Percentiles rank a stretch among this genome's conserved stretches.
These are phyloP conservation scores for Zaprionus taronus DNA, from an alignment of 1,140 invertebrate genomes.

Conservation along the genomic window DNA sequence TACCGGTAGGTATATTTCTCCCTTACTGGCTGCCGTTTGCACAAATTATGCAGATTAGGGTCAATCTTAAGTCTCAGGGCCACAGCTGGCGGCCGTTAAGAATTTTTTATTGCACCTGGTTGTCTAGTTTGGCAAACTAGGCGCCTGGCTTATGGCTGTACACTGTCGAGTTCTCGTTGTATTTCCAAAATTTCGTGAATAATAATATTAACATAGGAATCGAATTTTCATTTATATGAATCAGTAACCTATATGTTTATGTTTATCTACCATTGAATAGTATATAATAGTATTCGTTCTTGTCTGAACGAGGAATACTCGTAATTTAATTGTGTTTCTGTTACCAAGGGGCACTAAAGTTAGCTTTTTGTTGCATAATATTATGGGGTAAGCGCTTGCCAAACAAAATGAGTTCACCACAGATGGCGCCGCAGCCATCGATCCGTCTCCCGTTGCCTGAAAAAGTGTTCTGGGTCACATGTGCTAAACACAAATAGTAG, in stretches of 20 bases:
- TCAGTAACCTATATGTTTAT: not conserved
- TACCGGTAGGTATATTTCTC: conserved; percentile 16
- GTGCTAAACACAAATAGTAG: conserved; percentile 56
- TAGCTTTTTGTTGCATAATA: conserved; percentile 29
- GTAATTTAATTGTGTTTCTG: conserved; percentile 71
- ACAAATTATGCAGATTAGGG: conserved; percentile 81
- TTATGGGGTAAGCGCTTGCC: conserved; percentile 23
- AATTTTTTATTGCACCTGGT: conserved; percentile 44
- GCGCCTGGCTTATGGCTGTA: too few relatives aligned
- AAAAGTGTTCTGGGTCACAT: conserved; percentile 63
- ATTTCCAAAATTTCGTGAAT: conserved; percentile 2
- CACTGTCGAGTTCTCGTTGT: not conserved
- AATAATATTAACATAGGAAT: conserved; percentile 71
- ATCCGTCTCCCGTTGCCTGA: conserved; percentile 11
- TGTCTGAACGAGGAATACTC: not conserved
- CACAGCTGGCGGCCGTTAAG: conserved; percentile 62
- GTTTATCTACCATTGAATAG: not conserved
- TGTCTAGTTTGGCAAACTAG: conserved; percentile 29
- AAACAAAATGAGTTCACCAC: conserved; percentile 64
- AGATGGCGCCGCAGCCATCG: conserved; percentile 23
- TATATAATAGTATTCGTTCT: not conserved
- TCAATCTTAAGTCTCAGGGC: conserved; percentile 51
- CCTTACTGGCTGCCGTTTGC: conserved; percentile 37
- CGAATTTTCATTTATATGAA: conserved; percentile 56
- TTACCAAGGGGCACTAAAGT: conserved; percentile 27